Evolutionary conservation across 2,797 vertebrate genomes (phyloP).

Genomic region (Antennarius maculatus): DNA sequence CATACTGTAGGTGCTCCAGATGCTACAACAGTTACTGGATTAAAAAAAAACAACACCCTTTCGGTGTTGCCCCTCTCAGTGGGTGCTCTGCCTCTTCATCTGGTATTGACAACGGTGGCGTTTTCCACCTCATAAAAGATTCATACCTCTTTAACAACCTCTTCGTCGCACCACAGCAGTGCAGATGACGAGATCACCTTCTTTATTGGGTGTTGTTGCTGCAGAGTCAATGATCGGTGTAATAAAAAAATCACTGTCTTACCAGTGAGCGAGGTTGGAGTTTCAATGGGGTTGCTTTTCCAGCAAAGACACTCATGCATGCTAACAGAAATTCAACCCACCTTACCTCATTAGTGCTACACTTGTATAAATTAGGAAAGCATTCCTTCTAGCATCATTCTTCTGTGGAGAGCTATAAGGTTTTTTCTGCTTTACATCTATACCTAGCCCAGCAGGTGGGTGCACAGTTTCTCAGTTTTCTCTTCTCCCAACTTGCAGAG

Average conservation of each 20-base stretch:
- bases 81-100: slow-evolving; percentile 50
- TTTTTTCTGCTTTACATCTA: slow-evolving; percentile 6
- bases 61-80: slow-evolving; percentile 15
- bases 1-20: slow-evolving; percentile 11
- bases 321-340: slow-evolving; percentile 11
- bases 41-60: slow-evolving; percentile 35
- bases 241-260: slow-evolving; percentile 62
- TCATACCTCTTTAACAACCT: slow-evolving; percentile 75
- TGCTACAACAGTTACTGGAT: slow-evolving; percentile 22
- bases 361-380: background rate
- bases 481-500: slow-evolving; percentile 42
- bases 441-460: slow-evolving; percentile 43
- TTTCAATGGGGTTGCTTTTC: slow-evolving; percentile 38
- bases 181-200: slow-evolving; percentile 60
- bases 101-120: slow-evolving; percentile 63
- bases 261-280: slow-evolving; percentile 29
- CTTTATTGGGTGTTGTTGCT: slow-evolving; percentile 72
- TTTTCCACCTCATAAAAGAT: slow-evolving; percentile 79
- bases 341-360: slow-evolving; percentile 1
- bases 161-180: slow-evolving; percentile 47
- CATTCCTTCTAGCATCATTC: slow-evolving; percentile 13
- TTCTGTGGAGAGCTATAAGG: slow-evolving; percentile 36
- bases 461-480: slow-evolving; percentile 44
- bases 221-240: slow-evolving; percentile 71
- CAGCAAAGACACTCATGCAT: slow-evolving; percentile 13